Evolutionary conservation across 64 coral and sea anemone genomes (phyloP), one percentile per base, ranked within the genome.

Genomic region (Dendronephthya gigantea): DNA sequence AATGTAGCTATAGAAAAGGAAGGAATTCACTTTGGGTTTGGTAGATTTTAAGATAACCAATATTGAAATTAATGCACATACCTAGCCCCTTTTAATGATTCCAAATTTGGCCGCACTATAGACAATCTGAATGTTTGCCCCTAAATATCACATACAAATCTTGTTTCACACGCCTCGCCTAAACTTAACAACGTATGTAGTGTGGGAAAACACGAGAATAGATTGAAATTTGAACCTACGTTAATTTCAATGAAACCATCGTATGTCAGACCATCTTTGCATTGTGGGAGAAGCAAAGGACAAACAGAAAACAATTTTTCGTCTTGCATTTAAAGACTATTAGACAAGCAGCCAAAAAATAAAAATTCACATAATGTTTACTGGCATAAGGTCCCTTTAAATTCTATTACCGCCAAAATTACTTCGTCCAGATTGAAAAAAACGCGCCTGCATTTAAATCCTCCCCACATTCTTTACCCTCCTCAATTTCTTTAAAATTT

Each of bases 211-310:
- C n/a, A n/a, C n/a, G n/a, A n/a, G n/a, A n/a, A n/a, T n/a, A n/a
- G n/a, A n/a, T n/a, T n/a, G 41, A 45, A 45, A 45, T 5, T 12
- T 62, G 55, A 1, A 15, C 94, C 86, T 84, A 97, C 94, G 29
- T 84, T 85, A 37, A 89, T 87, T 50, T 89, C 82, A 39, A 97
- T 92, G 76, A 84, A 93, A 19, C 94, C 94, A 31, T 82, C 85
- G 31, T 93, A 97, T 70, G 40, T 83, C 19, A 89, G 83, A 39
- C 84, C 59, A 5, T 39, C 87, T 65, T 56, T 87, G 87, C 91
- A 89, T 85, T 97, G 94, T 48, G 70, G 94, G 30, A 97, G 23
- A 15, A 97, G 83, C 27, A 82, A 84, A 13, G 94, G 94, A 89
- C 55, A 62, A n/a, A 22, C 0, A 62, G 55, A n/a, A 27, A 62